phyloP scores from a whole-genome alignment of 2,113 vertebrate species.

The Trematomus loennbergii region DNA sequence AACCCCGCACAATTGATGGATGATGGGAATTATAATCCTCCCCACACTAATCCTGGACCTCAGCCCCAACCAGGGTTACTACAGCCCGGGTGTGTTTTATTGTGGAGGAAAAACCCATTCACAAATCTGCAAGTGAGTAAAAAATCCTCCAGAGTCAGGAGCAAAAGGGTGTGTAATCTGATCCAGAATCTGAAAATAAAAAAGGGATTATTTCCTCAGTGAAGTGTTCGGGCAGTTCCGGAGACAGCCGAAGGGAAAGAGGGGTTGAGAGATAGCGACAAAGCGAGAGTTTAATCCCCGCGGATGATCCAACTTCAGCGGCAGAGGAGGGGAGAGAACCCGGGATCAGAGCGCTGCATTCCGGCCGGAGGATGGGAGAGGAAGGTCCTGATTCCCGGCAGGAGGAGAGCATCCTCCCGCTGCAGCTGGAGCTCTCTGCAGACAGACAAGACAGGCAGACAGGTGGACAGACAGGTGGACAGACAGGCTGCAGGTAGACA shows the following conservation, averaged over 20 bases:
- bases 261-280: background rate
- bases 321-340: slow-evolving; percentile 46
- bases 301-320: slow-evolving; percentile 60
- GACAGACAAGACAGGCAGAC: slow-evolving; percentile 2
- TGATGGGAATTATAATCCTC: slow-evolving; percentile 66
- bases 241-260: background rate
- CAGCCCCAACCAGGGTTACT: slow-evolving; percentile 12
- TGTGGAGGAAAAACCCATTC: slow-evolving; percentile 44
- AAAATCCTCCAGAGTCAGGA: slow-evolving; percentile 18
- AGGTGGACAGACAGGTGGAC: background rate
- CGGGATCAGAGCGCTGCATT: slow-evolving; percentile 57
- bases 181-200: slow-evolving; percentile 10
- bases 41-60: slow-evolving; percentile 69
- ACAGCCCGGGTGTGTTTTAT: background rate
- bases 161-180: background rate
- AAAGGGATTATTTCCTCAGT: slow-evolving; percentile 11
- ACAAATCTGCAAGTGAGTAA: slow-evolving; percentile 49
- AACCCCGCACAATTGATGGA: slow-evolving; percentile 32
- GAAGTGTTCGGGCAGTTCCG: slow-evolving; percentile 3
- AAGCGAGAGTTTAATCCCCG: slow-evolving; percentile 41
- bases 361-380: slow-evolving; percentile 56
- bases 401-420: slow-evolving; percentile 54
- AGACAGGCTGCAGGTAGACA: slow-evolving; percentile 1
- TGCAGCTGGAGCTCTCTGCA: slow-evolving; percentile 4
- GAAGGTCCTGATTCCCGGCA: slow-evolving; percentile 51